These are phyloP conservation scores for Yoshiicerus persimilis DNA, from an alignment of 1,140 invertebrate species.

Conservation along the genomic window DNA sequence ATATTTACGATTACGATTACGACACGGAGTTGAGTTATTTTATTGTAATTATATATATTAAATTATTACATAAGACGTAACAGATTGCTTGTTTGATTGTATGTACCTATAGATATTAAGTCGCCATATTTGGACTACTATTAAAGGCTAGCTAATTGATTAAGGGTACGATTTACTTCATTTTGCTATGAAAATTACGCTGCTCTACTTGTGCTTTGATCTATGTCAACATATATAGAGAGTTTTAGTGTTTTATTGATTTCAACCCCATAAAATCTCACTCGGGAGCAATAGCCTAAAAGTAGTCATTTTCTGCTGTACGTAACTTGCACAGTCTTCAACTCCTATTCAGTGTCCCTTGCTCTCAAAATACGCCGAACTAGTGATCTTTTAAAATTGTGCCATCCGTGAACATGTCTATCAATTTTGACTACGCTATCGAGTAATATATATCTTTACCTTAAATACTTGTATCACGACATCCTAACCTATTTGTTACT, in stretches of 20 bases:
- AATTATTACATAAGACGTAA: background rate
- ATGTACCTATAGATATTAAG: no score
- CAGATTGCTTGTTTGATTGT: no score
- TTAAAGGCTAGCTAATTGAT: background rate
- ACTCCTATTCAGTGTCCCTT: background rate
- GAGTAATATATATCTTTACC: background rate
- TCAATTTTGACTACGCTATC: background rate
- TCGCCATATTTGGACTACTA: background rate
- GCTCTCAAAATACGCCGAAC: background rate
- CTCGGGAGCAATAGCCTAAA: background rate
- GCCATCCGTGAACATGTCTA: background rate
- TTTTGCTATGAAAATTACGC: background rate
- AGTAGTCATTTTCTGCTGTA: background rate
- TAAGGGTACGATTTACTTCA: background rate
- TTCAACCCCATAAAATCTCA: background rate
- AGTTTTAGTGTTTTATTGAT: no score
- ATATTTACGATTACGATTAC: background rate
- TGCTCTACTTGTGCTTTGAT: background rate
- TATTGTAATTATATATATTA: no score
- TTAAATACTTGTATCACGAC: background rate
- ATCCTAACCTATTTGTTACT: background rate
- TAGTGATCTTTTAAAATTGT: background rate
- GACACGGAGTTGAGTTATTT: background rate
- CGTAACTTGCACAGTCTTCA: background rate
- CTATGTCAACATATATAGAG: background rate